These are phyloP conservation scores for Poecilus cupreus DNA, from an alignment of 2,888 invertebrate species.

Conservation along the genomic window DNA sequence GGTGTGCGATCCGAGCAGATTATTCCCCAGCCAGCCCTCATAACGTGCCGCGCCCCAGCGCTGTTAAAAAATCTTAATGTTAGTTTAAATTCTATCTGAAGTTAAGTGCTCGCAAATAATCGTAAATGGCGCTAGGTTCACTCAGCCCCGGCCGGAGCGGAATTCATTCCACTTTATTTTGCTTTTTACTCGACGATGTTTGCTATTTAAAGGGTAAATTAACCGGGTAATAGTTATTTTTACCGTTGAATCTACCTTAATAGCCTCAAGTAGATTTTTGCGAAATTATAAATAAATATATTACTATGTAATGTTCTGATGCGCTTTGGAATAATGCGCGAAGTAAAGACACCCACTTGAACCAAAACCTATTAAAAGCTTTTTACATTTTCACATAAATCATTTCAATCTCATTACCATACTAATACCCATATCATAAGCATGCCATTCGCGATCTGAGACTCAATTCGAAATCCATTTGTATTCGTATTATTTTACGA, in stretches of 20 bases:
- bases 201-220: constrained; percentile 31
- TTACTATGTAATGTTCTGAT: too few relatives aligned
- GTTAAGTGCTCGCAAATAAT: constrained; percentile 71
- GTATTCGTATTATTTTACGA: too few relatives aligned
- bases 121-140: constrained; percentile 39
- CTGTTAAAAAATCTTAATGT: constrained; percentile 72
- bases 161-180: constrained; percentile 40
- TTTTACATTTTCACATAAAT: constrained; percentile 17
- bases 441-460: too few relatives aligned
- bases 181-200: neutral
- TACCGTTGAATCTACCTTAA: neutral
- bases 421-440: constrained; percentile 3
- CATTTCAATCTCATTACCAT: constrained; percentile 9
- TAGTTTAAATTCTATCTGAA: constrained; percentile 71
- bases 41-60: constrained; percentile 63
- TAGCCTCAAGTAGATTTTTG: neutral
- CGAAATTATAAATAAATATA: neutral
- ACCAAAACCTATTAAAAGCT: constrained; percentile 26
- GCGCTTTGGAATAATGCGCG: neutral
- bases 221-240: constrained; percentile 25
- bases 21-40: constrained; percentile 66
- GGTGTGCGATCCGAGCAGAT: constrained; percentile 66
- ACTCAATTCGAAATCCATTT: too few relatives aligned
- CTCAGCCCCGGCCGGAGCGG: neutral
- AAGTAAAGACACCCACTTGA: constrained; percentile 3